These are phyloP conservation scores for Hycleus phaleratus DNA, from an alignment of 1,140 invertebrate genomes.

Conservation along the genomic window DNA sequence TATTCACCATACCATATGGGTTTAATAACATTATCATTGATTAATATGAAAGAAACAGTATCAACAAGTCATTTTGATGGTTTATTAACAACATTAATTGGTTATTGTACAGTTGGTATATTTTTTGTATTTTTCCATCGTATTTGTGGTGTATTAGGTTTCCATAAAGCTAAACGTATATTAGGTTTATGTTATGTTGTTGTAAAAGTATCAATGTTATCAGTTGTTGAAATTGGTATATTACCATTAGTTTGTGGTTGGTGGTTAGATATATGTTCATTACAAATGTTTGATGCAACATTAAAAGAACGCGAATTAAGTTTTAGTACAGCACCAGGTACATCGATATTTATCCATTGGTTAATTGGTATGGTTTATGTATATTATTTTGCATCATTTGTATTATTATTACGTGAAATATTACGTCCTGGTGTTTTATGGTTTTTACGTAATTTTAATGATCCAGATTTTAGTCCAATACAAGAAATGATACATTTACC, in stretches of 20 bases:
- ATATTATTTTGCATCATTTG: constrained; percentile 98
- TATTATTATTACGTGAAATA: constrained; percentile 87
- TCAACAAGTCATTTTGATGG: constrained; percentile 83
- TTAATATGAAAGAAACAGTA: constrained; percentile 69
- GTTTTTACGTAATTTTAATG: constrained; percentile 95
- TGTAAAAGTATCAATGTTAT: constrained; percentile 89
- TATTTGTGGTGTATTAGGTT: constrained; percentile 62
- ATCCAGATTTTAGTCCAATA: constrained; percentile 98
- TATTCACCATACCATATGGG: constrained; percentile 96
- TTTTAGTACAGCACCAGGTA: constrained; percentile 84
- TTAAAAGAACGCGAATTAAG: constrained; percentile 79
- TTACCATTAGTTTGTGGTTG: constrained; percentile 95
- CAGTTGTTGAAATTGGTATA: constrained; percentile 92
- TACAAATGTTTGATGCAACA: constrained; percentile 90
- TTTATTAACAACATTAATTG: constrained; percentile 83
- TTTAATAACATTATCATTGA: constrained; percentile 55
- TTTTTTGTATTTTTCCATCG: constrained; percentile 78
- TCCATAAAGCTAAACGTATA: constrained; percentile 74
- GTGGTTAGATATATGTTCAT: constrained; percentile 98
- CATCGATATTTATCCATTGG: constrained; percentile 98
- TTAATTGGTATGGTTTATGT: constrained; percentile 99
- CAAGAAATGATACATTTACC: constrained; percentile 99
- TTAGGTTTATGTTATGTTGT: constrained; percentile 94
- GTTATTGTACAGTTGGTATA: constrained; percentile 86
- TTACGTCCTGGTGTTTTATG: constrained; percentile 91